Percentiles rank a stretch among this genome's conserved stretches.
Evolutionary conservation across 2,888 invertebrate species (phyloP).

Genomic region (Formica aserva): DNA sequence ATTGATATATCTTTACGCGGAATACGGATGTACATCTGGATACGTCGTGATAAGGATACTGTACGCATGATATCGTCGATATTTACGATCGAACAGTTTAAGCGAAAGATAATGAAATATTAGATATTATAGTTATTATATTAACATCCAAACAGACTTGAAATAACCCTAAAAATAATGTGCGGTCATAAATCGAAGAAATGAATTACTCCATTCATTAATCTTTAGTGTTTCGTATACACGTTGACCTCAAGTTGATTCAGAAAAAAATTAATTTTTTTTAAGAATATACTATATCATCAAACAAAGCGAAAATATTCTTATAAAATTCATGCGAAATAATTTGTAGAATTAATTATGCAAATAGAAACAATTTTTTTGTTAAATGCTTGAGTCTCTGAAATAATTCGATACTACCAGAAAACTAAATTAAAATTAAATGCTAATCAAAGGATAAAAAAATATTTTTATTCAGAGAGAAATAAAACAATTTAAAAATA

Average conservation of each 20-base stretch:
- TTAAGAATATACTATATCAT: background rate
- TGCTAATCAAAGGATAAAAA: background rate
- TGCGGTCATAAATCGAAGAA: background rate
- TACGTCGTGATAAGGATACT: background rate
- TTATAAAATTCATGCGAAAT: background rate
- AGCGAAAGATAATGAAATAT: background rate
- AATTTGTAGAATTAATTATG: background rate
- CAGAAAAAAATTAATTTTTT: background rate
- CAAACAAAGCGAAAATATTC: background rate
- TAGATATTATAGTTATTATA: background rate
- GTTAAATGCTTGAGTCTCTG: no score
- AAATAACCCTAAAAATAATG: background rate
- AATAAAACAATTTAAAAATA: background rate
- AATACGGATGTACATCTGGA: background rate
- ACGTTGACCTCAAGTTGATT: background rate
- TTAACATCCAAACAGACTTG: background rate
- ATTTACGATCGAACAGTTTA: background rate
- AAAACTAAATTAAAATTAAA: background rate
- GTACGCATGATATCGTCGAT: background rate
- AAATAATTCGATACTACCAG: no score
- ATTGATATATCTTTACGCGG: constrained; percentile 21
- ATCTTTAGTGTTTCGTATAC: background rate
- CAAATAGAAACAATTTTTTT: background rate
- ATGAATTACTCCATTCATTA: background rate
- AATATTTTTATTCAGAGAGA: background rate